Evolutionary conservation across 2,113 vertebrate species (phyloP).

Genomic region (Phalacrocorax aristotelis): DNA sequence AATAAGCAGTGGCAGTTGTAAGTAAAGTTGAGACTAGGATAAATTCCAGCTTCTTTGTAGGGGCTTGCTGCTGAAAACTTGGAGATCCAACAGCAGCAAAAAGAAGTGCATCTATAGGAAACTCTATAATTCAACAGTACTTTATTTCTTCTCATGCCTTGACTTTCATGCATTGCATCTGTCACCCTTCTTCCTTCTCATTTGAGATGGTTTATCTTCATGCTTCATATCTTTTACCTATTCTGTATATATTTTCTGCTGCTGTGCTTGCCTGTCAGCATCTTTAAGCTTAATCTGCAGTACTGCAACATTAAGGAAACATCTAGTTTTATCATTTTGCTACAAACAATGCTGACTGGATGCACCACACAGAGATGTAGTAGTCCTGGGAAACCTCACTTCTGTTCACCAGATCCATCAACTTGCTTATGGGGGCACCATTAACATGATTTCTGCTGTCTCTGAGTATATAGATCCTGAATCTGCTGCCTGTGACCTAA

Average conservation of each 20-base stretch:
- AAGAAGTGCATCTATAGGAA: not conserved
- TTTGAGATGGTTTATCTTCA: slow-evolving; percentile 9
- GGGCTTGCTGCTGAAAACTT: not conserved
- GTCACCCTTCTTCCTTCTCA: not conserved
- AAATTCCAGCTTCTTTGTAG: not conserved
- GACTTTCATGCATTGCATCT: not conserved
- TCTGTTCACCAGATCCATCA: not conserved
- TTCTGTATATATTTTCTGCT: not conserved
- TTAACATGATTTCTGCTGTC: slow-evolving; percentile 11
- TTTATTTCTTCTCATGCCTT: not conserved
- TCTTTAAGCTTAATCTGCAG: slow-evolving; percentile 24
- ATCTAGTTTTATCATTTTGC: not conserved
- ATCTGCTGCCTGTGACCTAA: not conserved
- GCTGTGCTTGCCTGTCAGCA: not conserved
- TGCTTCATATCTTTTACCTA: not conserved
- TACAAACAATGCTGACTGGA: not conserved
- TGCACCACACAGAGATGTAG: not conserved
- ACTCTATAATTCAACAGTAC: not conserved
- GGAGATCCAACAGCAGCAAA: not conserved
- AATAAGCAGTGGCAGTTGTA: slow-evolving; percentile 10
- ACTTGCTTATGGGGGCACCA: not conserved
- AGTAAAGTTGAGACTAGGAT: not conserved
- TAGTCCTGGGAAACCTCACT: slow-evolving; percentile 3
- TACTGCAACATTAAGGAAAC: not conserved
- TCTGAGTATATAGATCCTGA: slow-evolving; percentile 16